phyloP scores from a whole-genome alignment of 2,888 invertebrate species.

The Neoitamus cyanurus region DNA sequence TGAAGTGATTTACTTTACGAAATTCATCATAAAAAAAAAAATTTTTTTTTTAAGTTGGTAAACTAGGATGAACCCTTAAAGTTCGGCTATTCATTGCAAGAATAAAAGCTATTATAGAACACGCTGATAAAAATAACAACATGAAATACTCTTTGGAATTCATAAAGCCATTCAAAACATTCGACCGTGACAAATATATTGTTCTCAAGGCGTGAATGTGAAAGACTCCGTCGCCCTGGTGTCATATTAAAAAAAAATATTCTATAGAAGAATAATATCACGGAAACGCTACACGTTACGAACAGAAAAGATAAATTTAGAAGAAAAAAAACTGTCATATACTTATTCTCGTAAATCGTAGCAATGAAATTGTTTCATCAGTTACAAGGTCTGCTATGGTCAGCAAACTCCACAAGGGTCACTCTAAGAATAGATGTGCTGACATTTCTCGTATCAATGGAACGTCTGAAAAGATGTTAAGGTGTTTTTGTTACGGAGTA shows the following conservation, averaged over 20 bases:
- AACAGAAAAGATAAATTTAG: not conserved
- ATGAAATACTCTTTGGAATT: not conserved
- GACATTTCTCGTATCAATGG: not conserved
- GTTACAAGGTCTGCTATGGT: constrained; percentile 26
- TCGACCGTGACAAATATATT: not conserved
- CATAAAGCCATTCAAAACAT: not conserved
- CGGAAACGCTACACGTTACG: not conserved
- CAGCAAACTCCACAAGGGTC: constrained; percentile 4
- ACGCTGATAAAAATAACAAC: not conserved
- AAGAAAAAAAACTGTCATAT: not conserved
- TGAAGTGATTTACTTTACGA: too few relatives aligned
- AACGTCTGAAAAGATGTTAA: not conserved
- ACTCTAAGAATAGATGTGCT: not conserved
- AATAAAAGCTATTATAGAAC: not conserved
- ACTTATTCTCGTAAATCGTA: constrained; percentile 16
- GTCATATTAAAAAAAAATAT: not conserved
- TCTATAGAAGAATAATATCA: not conserved
- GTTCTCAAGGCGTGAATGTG: not conserved
- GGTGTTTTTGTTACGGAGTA: not conserved
- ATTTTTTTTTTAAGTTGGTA: too few relatives aligned
- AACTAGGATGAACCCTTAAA: too few relatives aligned
- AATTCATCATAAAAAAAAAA: too few relatives aligned
- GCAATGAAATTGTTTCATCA: constrained; percentile 23
- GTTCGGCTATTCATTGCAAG: too few relatives aligned
- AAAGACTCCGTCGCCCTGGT: not conserved